Evolutionary conservation across 2,113 vertebrate species (phyloP), one percentile per base, ranked within the genome.

Genomic region (Petromus typicus): DNA sequence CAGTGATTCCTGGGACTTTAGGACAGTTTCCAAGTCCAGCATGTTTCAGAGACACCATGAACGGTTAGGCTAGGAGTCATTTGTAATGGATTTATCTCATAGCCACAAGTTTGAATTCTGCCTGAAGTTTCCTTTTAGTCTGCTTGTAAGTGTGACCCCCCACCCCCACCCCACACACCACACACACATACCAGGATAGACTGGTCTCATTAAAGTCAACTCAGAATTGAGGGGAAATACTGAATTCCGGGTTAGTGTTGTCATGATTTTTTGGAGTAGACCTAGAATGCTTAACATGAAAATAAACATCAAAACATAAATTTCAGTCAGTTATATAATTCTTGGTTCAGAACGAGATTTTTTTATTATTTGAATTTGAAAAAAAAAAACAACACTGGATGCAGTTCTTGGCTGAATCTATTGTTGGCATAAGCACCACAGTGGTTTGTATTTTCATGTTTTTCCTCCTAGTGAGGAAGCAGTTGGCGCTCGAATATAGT

Each of bases 401-500:
- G 48, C 12, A 14, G 34, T 92, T 96, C 92, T 90, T 97, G 95
- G 93, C 94, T 32, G 61, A 51, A 17, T 69, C 32, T 69, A 4
- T 81, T 61, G 4, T 54, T 96, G 96, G 92, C 93, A 92, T n/a
- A 34, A 89, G 23, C 34, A 48, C 14, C 3, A 7, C 8, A 86
- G 80, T 80, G 59, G 7, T 80, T 90, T 71, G 27, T 40, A 18
- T 51, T 69, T 51, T 48, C 16, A 32, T 78, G 23, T 85, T 87
- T 93, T 93, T 90, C 57, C 59, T 93, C 81, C 80, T 69, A 7
- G 59, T 94, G 93, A 61, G 40, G 91, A 93, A 95, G 89, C 89
- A 92, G 96, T 91, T 96, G 96, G 89, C 69, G 32, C 86, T 94
- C 71, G 86, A 81, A 71, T 61, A 18, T 6, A 59, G 82, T 95